Evolutionary conservation across 1,140 invertebrate genomes (phyloP).

Genomic region (Cryptotermes secundus): DNA sequence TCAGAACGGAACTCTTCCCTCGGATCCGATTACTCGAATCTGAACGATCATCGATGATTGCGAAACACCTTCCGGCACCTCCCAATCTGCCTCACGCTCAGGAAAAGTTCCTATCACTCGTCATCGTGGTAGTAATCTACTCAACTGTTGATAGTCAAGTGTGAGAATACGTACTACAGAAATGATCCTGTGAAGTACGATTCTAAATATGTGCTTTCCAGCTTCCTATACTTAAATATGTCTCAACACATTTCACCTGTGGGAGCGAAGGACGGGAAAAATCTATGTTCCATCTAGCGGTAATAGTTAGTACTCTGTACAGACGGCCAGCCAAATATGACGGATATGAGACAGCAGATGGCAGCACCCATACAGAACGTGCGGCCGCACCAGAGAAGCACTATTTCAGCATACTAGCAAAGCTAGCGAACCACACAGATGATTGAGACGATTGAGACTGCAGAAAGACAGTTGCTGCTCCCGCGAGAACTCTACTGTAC

Average conservation of each 20-base stretch:
- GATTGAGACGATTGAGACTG: too few species aligned
- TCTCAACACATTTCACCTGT: neutral
- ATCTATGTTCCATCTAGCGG: neutral
- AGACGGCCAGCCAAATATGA: neutral
- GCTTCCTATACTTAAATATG: neutral
- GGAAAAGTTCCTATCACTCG: neutral
- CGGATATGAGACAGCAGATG: neutral
- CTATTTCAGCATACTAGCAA: too few species aligned
- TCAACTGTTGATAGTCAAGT: neutral
- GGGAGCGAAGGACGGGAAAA: neutral
- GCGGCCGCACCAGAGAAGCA: too few species aligned
- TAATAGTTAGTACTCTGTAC: neutral
- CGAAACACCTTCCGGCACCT: neutral
- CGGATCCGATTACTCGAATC: neutral
- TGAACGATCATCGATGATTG: neutral
- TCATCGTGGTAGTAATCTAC: neutral
- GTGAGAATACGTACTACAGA: neutral
- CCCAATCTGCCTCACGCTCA: neutral
- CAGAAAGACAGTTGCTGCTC: too few species aligned
- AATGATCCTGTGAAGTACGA: slow-evolving; percentile 11
- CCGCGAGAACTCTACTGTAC: too few species aligned
- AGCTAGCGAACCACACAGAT: too few species aligned
- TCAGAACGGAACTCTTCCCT: neutral
- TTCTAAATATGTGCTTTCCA: neutral
- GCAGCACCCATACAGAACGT: neutral